phyloP scores from a whole-genome alignment of 92 coral and sea anemone genomes.

The Epizoanthus scotinus region DNA sequence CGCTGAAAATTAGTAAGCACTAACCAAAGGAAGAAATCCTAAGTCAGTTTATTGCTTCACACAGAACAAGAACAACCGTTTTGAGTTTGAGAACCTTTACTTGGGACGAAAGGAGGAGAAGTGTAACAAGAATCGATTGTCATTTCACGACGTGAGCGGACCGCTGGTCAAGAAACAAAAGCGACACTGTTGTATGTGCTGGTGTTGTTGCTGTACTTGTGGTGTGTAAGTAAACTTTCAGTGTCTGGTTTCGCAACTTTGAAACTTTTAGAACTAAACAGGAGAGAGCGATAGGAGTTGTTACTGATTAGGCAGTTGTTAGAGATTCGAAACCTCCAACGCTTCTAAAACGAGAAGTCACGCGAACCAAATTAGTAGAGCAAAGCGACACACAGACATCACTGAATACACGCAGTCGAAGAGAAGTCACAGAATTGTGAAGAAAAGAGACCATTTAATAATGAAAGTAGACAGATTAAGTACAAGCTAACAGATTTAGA shows the following conservation, averaged over 20 bases:
- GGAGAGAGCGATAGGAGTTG: too few species aligned
- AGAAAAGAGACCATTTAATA: too few species aligned
- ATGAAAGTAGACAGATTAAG: too few species aligned
- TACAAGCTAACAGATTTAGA: too few species aligned
- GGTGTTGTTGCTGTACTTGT: slow-evolving; percentile 85
- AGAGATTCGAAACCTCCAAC: too few species aligned
- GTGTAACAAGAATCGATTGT: slow-evolving; percentile 9
- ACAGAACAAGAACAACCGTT: slow-evolving; percentile 41
- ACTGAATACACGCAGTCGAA: not conserved
- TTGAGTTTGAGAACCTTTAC: slow-evolving; percentile 37
- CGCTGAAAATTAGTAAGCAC: not conserved
- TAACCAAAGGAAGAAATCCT: not conserved
- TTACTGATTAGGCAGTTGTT: too few species aligned
- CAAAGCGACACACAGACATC: slow-evolving; percentile 2
- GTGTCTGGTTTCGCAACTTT: not conserved
- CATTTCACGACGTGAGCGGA: slow-evolving; percentile 46
- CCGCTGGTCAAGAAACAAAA: slow-evolving; percentile 58
- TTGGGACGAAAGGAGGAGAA: slow-evolving; percentile 41
- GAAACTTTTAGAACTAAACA: not conserved
- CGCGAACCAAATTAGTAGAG: slow-evolving; percentile 23
- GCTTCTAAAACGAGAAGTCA: slow-evolving; percentile 12
- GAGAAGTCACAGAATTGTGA: too few species aligned
- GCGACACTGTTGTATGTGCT: slow-evolving; percentile 76
- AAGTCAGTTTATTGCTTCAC: slow-evolving; percentile 11
- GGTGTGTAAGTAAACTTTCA: slow-evolving; percentile 37